phyloP scores from a whole-genome alignment of 2,888 invertebrate species.

The Torymus aiolomorphi region DNA sequence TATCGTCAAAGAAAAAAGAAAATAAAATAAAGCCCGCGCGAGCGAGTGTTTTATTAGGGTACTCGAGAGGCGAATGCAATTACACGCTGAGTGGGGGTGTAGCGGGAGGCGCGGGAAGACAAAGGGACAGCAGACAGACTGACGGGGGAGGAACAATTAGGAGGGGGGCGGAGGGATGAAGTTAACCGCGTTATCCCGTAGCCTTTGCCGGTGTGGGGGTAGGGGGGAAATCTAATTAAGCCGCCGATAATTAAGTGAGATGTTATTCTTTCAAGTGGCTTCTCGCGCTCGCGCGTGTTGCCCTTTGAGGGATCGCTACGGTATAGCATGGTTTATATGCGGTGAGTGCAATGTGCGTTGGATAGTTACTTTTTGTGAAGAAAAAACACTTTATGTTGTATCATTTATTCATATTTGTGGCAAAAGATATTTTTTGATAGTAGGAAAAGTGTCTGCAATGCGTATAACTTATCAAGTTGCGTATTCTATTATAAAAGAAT shows the following conservation, averaged over 20 bases:
- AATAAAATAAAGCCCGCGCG: background rate
- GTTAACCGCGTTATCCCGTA: slow-evolving; percentile 49
- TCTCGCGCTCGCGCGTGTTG: background rate
- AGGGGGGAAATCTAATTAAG: slow-evolving; percentile 48
- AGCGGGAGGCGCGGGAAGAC: slow-evolving; percentile 10
- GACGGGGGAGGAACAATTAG: slow-evolving; percentile 51
- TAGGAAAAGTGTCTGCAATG: no score
- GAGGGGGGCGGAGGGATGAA: slow-evolving; percentile 5
- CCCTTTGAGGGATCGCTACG: no score
- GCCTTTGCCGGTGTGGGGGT: slow-evolving; percentile 19
- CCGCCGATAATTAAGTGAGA: slow-evolving; percentile 50
- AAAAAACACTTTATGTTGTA: no score
- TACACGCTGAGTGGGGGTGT: slow-evolving; percentile 1
- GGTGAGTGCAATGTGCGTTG: no score
- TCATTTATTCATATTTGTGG: no score
- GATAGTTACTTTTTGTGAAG: no score
- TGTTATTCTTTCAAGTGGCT: slow-evolving; percentile 43
- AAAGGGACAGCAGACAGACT: slow-evolving; percentile 42
- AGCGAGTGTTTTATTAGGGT: slow-evolving; percentile 9
- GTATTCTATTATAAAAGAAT: no score
- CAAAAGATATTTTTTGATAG: no score
- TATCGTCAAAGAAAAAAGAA: background rate
- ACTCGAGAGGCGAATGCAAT: slow-evolving; percentile 36
- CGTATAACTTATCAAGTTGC: no score
- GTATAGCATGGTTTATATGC: no score